Evolutionary conservation across 2,888 invertebrate genomes (phyloP), one percentile per base, ranked within the genome.

Genomic region (Tridacna crocea): DNA sequence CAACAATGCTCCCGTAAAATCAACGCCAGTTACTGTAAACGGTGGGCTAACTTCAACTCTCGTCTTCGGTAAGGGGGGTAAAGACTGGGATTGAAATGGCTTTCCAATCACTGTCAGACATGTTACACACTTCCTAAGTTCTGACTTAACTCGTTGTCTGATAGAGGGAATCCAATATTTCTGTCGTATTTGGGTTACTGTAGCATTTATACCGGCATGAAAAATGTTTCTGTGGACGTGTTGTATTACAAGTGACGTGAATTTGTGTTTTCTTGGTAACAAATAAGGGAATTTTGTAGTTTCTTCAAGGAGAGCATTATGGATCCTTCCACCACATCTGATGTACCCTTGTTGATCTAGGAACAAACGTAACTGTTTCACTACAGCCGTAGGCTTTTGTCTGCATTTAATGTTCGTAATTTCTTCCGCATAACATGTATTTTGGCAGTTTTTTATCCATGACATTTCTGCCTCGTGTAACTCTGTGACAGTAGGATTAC

Each of bases 21-120:
- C 79, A 13, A 83, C 74, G 19, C 81, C 86, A 19, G 86, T 84
- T 1, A 84, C 73, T 22, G 79, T 76, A 66, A 86, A 84, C 3
- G 84, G 84, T 24, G 61, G 48, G 8, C 46, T 48, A 24, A 75
- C 76, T 46, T 60, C 26, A 51, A 79, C 63, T 66, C 85, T 65
- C 17, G 47, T 51, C 51, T 72, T 75, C 17, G 81, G 83, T 77
- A 84, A 72, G 10, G 66, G 66, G n/a, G n/a, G 61, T 81, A 82
- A 15, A n/a, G n/a, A n/a, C n/a, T n/a, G n/a, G n/a, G n/a, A n/a
- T n/a, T n/a, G n/a, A n/a, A n/a, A n/a, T n/a, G 82, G 47, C 27
- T 47, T 76, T 26, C 84, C 83, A 19, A 22, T 68, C 22, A 84
- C 66, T 75, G 76, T 75, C 15, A 51, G 22, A 55, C 84, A 86